Conservation (phyloP, 2,113 vertebrate species). For the Hemichromis elongatus region DNA sequence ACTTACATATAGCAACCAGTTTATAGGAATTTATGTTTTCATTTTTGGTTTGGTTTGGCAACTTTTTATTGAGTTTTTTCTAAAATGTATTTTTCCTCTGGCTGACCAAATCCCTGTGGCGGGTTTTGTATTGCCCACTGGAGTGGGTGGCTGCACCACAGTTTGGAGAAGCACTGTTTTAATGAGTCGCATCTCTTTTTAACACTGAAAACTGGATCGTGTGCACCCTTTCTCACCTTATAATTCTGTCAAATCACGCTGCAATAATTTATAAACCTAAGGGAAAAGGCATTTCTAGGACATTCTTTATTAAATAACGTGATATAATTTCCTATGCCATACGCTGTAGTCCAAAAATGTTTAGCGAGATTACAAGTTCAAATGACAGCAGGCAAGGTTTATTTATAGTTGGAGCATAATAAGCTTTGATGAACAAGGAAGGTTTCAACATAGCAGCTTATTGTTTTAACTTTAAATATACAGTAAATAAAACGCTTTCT, state of each 20-base stretch:
- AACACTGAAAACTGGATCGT: background rate
- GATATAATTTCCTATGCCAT: background rate
- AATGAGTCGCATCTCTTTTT: background rate
- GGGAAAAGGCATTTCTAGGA: constrained; percentile 37
- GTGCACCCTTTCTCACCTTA: background rate
- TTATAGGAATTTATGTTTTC: background rate
- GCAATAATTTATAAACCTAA: constrained; percentile 23
- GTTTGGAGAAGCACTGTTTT: background rate
- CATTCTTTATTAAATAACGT: constrained; percentile 29
- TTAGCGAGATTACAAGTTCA: constrained; percentile 11
- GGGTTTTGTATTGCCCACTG: background rate
- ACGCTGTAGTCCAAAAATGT: background rate
- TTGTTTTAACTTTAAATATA: background rate
- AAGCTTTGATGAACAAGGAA: background rate
- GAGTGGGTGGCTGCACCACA: background rate
- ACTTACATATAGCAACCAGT: background rate
- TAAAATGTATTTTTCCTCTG: background rate
- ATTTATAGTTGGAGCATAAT: constrained; percentile 11
- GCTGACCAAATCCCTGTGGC: background rate
- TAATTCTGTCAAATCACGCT: constrained; percentile 34
- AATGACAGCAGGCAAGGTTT: background rate
- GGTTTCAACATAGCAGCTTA: background rate
- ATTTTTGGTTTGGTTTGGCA: background rate
- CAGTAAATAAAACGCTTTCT: background rate
- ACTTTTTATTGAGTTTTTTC: background rate